Evolutionary conservation across 2,113 vertebrate genomes (phyloP).

Genomic region (Rhinoptilus africanus): DNA sequence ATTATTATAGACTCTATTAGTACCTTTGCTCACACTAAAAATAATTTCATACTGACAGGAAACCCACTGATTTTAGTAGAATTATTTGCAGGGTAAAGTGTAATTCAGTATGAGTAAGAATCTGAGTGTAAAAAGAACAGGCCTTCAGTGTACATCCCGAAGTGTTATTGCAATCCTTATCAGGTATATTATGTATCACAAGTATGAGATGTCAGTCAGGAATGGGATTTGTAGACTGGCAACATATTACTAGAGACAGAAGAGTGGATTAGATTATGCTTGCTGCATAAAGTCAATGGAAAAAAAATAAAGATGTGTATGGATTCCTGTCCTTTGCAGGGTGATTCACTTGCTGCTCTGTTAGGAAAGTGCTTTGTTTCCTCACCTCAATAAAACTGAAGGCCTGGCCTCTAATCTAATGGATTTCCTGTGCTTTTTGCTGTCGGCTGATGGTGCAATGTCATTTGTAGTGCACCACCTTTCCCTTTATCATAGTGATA

Average conservation of each 20-base stretch:
- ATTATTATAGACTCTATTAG: neutral
- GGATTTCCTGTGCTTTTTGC: neutral
- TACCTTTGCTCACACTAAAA: neutral
- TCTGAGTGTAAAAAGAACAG: neutral
- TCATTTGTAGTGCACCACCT: neutral
- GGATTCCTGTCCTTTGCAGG: neutral
- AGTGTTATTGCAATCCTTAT: neutral
- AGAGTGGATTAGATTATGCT: neutral
- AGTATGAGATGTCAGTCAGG: neutral
- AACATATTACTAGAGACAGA: neutral
- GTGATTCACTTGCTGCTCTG: neutral
- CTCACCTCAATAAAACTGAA: neutral
- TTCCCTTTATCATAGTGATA: neutral
- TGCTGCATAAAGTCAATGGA: neutral
- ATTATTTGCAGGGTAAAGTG: neutral
- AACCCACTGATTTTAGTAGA: neutral
- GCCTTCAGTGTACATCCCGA: neutral
- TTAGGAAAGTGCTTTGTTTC: neutral
- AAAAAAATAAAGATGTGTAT: neutral
- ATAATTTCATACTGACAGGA: neutral
- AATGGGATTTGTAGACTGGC: neutral
- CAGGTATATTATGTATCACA: neutral
- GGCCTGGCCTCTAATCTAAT: neutral
- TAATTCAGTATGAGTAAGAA: neutral
- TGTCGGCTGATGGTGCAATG: neutral